Percentiles rank a stretch among this genome's conserved stretches.
Conservation (phyloP, 2,888 invertebrate genomes). For the Amblyjoppa fuscipennis region DNA sequence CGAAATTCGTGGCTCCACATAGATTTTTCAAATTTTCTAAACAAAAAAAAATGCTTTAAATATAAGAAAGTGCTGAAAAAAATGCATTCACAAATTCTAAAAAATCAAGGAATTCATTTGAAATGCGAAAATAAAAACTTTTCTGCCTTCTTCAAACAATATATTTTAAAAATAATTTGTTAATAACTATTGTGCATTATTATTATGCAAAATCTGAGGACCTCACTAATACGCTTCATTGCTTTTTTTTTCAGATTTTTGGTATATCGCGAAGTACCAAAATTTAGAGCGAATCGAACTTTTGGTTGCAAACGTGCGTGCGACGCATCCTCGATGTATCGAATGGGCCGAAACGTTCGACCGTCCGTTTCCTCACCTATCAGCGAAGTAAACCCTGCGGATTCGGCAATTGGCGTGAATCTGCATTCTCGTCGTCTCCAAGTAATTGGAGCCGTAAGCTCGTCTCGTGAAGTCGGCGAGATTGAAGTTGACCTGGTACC, state of each 20-base stretch:
- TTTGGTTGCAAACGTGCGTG: background rate
- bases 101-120: background rate
- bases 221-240: too few species aligned
- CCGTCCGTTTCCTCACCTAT: conserved; percentile 81
- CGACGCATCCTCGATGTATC: background rate
- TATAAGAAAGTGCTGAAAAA: too few species aligned
- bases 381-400: conserved; percentile 94
- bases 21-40: too few species aligned
- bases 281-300: background rate
- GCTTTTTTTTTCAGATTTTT: too few species aligned
- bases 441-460: conserved; percentile 98
- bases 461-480: conserved; percentile 96
- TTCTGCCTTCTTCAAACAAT: background rate
- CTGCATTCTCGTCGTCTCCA: conserved; percentile 95
- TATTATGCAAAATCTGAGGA: background rate
- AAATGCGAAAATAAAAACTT: background rate
- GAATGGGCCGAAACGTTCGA: background rate
- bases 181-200: background rate
- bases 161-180: background rate
- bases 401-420: conserved; percentile 98
- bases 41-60: background rate
- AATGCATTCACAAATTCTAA: too few species aligned
- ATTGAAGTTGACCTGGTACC: conserved; percentile 98
- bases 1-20: background rate
- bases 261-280: too few species aligned